Conservation (phyloP, 1,140 invertebrate genomes). For the Conus ventricosus region DNA sequence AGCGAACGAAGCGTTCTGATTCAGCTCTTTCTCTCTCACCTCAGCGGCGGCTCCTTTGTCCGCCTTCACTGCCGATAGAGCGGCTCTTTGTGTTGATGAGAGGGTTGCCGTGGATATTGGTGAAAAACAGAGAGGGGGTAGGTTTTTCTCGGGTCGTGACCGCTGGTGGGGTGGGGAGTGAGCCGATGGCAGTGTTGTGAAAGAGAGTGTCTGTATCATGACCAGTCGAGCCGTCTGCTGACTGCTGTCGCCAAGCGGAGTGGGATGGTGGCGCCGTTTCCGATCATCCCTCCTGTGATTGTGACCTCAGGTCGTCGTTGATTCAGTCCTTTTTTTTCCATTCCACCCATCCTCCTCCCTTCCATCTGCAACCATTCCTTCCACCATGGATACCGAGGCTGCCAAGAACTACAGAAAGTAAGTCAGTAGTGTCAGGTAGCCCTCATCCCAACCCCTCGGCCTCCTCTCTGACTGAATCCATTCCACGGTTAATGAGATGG, state of each 20-base stretch:
- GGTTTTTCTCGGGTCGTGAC: neutral
- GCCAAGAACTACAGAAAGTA: slow-evolving; percentile 61
- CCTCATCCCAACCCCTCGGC: neutral
- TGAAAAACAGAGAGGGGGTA: neutral
- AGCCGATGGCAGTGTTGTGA: neutral
- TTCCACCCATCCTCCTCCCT: neutral
- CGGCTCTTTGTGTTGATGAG: neutral
- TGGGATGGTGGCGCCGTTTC: neutral
- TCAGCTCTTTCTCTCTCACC: neutral
- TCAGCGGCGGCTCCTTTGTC: too few relatives aligned
- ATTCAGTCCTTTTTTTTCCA: neutral
- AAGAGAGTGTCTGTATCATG: neutral
- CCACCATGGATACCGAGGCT: slow-evolving; percentile 54
- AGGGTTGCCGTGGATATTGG: neutral
- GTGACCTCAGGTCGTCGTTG: neutral
- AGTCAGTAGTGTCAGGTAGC: slow-evolving; percentile 34
- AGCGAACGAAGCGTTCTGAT: neutral
- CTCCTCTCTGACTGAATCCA: too few relatives aligned
- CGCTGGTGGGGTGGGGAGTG: too few relatives aligned
- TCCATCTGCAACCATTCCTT: slow-evolving; percentile 14
- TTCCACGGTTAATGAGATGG: neutral
- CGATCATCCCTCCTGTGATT: slow-evolving; percentile 3
- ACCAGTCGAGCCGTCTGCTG: neutral
- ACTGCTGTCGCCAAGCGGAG: neutral
- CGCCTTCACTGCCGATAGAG: neutral